Evolutionary conservation across 2,888 invertebrate genomes (phyloP).

Genomic region (Sussaba pulchella): DNA sequence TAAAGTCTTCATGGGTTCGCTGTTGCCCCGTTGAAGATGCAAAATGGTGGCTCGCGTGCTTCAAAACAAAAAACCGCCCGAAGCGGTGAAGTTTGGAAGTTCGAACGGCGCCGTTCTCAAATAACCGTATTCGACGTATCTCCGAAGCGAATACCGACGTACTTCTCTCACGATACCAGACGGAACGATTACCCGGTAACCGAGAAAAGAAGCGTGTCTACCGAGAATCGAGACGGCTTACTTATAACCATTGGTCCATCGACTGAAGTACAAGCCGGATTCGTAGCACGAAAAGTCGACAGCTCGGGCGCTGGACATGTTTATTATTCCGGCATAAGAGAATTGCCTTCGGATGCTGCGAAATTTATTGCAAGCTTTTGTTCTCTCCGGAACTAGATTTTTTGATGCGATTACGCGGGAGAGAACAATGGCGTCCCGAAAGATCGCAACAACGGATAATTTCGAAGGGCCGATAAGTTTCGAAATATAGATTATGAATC

Average conservation of each 20-base stretch:
- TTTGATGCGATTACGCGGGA: no score
- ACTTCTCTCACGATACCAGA: no score
- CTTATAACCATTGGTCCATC: conserved; percentile 2
- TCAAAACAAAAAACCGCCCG: not conserved
- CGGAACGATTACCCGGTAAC: conserved; percentile 2
- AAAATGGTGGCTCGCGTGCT: conserved; percentile 11
- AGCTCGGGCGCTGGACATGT: conserved; percentile 70
- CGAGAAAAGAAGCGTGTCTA: conserved; percentile 15
- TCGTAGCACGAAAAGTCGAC: conserved; percentile 66
- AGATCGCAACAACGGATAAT: conserved; percentile 7
- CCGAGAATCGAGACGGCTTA: not conserved
- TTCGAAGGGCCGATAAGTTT: conserved; percentile 16
- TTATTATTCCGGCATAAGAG: conserved; percentile 71
- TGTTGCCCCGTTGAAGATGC: not conserved
- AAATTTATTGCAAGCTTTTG: conserved; percentile 73
- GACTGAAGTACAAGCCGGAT: conserved; percentile 31
- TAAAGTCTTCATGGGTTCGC: conserved; percentile 5
- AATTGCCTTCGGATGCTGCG: conserved; percentile 67
- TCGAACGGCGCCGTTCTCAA: no score
- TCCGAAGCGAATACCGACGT: no score
- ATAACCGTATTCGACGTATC: no score
- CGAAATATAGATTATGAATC: no score
- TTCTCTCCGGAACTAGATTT: no score
- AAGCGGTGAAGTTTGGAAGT: not conserved
- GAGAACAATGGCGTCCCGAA: conserved; percentile 13